Percentiles rank a stretch among this genome's conserved stretches.
Conservation (phyloP, 1,140 invertebrate genomes). For the Belonocnema kinseyi region DNA sequence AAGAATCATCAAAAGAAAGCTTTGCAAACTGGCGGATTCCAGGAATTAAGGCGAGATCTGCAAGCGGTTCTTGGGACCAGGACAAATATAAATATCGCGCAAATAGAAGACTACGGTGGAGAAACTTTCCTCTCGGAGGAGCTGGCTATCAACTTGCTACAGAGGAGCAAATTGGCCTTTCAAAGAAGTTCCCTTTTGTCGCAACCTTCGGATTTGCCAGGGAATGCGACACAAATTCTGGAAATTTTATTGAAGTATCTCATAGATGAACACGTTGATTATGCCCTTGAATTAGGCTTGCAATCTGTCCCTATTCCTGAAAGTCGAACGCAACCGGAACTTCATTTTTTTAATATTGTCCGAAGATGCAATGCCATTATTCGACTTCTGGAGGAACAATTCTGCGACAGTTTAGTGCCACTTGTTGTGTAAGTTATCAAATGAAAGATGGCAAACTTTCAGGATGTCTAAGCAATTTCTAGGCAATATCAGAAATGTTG, state of each 20-base stretch:
- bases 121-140: conserved; percentile 98
- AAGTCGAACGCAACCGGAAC: conserved; percentile 86
- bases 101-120: conserved; percentile 96
- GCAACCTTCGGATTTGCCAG: conserved; percentile 84
- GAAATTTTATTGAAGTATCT: conserved; percentile 92
- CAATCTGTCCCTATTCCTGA: conserved; percentile 95
- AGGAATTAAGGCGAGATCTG: conserved; percentile 93
- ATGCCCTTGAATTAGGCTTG: conserved; percentile 94
- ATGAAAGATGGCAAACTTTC: conserved; percentile 8
- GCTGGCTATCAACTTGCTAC: conserved; percentile 94
- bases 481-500: no score
- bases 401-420: conserved; percentile 92
- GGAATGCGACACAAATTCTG: conserved; percentile 89
- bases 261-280: conserved; percentile 95
- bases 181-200: conserved; percentile 92
- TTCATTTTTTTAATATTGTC: conserved; percentile 96
- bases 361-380: conserved; percentile 97
- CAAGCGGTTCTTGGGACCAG: conserved; percentile 94
- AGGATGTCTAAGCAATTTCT: no score
- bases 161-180: conserved; percentile 94
- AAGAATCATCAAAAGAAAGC: conserved; percentile 97
- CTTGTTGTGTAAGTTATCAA: conserved; percentile 84
- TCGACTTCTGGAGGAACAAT: conserved; percentile 96
- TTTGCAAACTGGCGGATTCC: conserved; percentile 87
- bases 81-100: conserved; percentile 94